These are phyloP conservation scores for Melanchra persicariae DNA, from an alignment of 2,888 invertebrate species.

Conservation along the genomic window DNA sequence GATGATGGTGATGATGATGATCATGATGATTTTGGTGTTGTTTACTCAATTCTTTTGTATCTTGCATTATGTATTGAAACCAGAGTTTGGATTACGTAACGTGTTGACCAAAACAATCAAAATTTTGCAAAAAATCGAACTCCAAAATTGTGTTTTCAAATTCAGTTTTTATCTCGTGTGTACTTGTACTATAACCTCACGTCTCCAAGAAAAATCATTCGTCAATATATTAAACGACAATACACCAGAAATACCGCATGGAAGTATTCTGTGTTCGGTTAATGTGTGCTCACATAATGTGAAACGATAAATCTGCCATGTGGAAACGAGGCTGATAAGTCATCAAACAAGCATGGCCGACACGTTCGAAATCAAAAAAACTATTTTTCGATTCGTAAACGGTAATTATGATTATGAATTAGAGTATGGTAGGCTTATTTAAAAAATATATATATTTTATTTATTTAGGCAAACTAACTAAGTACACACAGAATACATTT, in stretches of 20 bases:
- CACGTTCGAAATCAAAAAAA: constrained; percentile 1
- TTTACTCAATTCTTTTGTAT: too few species aligned
- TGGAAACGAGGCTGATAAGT: constrained; percentile 33
- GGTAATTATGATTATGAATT: background rate
- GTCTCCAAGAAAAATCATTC: background rate
- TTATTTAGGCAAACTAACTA: too few species aligned
- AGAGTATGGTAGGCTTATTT: background rate
- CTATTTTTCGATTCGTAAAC: background rate
- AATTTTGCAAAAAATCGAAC: too few species aligned
- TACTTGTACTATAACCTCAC: background rate
- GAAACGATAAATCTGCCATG: constrained; percentile 48
- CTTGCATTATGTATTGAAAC: too few species aligned
- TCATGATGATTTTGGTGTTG: too few species aligned
- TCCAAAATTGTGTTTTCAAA: too few species aligned
- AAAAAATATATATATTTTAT: too few species aligned
- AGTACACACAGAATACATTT: too few species aligned
- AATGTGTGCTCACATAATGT: constrained; percentile 37
- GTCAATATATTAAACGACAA: background rate
- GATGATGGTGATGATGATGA: too few species aligned
- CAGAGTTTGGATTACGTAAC: too few species aligned
- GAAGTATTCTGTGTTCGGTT: constrained; percentile 29
- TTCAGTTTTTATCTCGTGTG: too few species aligned
- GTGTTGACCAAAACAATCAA: too few species aligned
- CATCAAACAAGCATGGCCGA: constrained; percentile 21
- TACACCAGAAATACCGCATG: constrained; percentile 13